phyloP scores from a whole-genome alignment of 2,888 invertebrate species.

The Metacarcinus magister region DNA sequence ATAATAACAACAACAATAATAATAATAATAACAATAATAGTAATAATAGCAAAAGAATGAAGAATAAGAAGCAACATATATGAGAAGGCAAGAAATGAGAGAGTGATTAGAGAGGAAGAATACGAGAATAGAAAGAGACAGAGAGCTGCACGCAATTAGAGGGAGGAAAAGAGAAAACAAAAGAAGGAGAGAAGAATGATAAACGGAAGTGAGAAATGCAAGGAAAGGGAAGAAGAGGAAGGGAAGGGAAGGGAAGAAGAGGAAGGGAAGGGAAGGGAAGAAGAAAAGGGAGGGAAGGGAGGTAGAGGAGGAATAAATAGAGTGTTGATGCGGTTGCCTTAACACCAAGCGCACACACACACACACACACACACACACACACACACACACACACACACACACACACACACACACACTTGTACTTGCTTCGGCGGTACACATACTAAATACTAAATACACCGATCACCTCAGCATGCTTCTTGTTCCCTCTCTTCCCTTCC shows the following conservation, averaged over 20 bases:
- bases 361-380: neutral
- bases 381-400: constrained; percentile 26
- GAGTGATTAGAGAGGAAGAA: neutral
- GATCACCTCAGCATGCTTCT: neutral
- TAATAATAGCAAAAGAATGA: no score
- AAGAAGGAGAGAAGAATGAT: neutral
- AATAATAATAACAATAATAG: no score
- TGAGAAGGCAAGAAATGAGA: neutral
- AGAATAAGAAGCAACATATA: no score
- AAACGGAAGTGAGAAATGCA: neutral
- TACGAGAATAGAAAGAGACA: neutral
- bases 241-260: neutral
- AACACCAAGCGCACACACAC: neutral
- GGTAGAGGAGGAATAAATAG: neutral
- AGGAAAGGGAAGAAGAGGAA: neutral
- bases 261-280: neutral
- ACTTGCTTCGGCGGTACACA: no score
- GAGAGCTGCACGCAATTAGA: neutral
- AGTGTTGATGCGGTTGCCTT: neutral
- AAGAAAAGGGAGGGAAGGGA: neutral
- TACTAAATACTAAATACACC: no score
- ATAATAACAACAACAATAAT: no score
- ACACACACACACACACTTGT: neutral
- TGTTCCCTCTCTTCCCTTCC: neutral
- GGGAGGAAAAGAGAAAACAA: neutral